phyloP scores from a whole-genome alignment of 2,888 invertebrate species.

The Microctonus brassicae region DNA sequence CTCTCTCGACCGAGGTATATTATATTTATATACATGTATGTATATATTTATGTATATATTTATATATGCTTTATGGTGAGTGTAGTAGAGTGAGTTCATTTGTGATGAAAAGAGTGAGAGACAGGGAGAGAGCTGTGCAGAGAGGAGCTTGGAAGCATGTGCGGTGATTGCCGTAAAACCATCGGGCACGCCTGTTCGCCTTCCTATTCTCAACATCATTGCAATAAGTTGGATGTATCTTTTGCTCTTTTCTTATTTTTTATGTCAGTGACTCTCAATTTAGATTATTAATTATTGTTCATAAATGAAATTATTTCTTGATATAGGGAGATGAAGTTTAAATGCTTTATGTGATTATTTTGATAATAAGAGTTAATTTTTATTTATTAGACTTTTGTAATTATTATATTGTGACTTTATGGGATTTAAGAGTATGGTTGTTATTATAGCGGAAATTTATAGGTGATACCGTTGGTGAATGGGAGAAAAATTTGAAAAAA shows the following conservation, averaged over 20 bases:
- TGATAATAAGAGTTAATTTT: background rate
- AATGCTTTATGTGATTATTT: too few relatives aligned
- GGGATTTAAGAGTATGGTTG: background rate
- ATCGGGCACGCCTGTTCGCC: constrained; percentile 64
- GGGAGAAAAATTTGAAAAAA: constrained; percentile 16
- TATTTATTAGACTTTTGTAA: background rate
- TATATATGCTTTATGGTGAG: background rate
- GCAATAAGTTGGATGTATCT: constrained; percentile 24
- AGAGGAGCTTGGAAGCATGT: constrained; percentile 64
- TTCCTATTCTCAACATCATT: constrained; percentile 36
- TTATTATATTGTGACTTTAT: background rate
- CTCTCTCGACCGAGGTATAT: constrained; percentile 29
- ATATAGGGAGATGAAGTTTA: background rate
- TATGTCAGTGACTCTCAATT: constrained; percentile 34
- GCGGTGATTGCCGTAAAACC: constrained; percentile 64
- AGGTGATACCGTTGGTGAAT: background rate
- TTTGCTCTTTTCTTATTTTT: constrained; percentile 39
- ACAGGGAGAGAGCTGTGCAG: constrained; percentile 39
- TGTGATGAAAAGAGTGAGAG: constrained; percentile 46
- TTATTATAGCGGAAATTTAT: background rate
- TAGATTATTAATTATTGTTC: background rate
- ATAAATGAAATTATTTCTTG: background rate
- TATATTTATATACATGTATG: background rate
- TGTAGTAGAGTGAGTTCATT: constrained; percentile 48
- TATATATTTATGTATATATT: too few relatives aligned